A percentile compares a stretch with the other conserved stretches of the same genome.
Evolutionary conservation across 2,113 vertebrate species (phyloP).

Genomic region (Bothrops jararaca): DNA sequence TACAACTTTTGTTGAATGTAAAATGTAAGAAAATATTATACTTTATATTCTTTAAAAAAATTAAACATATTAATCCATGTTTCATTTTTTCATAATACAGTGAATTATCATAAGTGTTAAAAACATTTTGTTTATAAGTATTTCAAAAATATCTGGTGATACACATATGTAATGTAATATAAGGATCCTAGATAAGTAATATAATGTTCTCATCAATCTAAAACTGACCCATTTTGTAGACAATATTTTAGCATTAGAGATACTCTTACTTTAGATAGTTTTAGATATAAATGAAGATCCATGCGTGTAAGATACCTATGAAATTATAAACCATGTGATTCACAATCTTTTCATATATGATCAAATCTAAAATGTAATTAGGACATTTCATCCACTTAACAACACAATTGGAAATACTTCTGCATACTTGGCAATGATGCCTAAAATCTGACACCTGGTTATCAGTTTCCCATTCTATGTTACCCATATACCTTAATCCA

Average conservation of each 20-base stretch:
- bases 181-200: background rate
- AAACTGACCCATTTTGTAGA: background rate
- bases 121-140: background rate
- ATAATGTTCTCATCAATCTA: background rate
- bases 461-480: background rate
- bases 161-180: background rate
- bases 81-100: background rate
- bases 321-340: background rate
- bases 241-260: background rate
- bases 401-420: background rate
- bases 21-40: accelerated
- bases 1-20: background rate
- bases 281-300: background rate
- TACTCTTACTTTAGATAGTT: background rate
- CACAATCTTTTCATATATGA: background rate
- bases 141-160: background rate
- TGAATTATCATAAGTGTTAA: background rate
- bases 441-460: background rate
- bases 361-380: background rate
- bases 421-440: no score
- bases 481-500: background rate
- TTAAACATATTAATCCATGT: background rate
- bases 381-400: background rate
- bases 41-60: conserved; percentile 23
- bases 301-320: no score